Evolutionary conservation across 2,113 vertebrate species (phyloP).

Genomic region (Anoplopoma fimbria): DNA sequence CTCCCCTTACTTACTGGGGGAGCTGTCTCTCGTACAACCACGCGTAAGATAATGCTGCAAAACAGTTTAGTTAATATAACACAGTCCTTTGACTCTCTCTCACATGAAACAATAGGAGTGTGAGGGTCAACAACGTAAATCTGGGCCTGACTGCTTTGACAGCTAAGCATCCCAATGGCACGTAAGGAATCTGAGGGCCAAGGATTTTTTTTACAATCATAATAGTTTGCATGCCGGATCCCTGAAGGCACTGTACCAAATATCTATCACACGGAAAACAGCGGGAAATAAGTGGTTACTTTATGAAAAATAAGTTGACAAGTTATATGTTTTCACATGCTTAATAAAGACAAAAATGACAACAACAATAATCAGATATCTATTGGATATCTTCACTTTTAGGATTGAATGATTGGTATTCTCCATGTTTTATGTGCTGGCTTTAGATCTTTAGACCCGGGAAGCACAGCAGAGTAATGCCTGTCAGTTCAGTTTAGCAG

Average conservation of each 20-base stretch:
- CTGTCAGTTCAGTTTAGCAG: conserved; percentile 69
- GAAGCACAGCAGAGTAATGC: conserved; percentile 25
- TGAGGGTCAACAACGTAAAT: conserved; percentile 42
- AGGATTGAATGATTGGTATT: background rate
- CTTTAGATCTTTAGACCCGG: background rate
- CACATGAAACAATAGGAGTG: conserved; percentile 29
- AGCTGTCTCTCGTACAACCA: conserved; percentile 66
- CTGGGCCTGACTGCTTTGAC: conserved; percentile 42
- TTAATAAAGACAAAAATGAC: background rate
- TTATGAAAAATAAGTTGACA: background rate
- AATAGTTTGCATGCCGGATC: conserved; percentile 29
- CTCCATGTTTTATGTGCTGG: conserved; percentile 4
- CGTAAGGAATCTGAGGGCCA: conserved; percentile 56
- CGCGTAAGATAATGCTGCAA: conserved; percentile 61
- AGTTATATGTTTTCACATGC: background rate
- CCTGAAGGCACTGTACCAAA: background rate
- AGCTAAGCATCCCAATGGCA: conserved; percentile 45
- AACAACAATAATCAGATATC: background rate
- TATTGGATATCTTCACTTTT: background rate
- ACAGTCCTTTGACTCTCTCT: conserved; percentile 45
- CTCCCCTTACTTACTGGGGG: too few relatives aligned
- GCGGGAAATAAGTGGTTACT: background rate
- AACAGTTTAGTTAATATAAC: conserved; percentile 67
- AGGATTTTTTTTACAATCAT: conserved; percentile 18
- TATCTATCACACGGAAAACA: background rate